phyloP scores from a whole-genome alignment of 2,888 invertebrate genomes.

The Dryomyza anilis region DNA sequence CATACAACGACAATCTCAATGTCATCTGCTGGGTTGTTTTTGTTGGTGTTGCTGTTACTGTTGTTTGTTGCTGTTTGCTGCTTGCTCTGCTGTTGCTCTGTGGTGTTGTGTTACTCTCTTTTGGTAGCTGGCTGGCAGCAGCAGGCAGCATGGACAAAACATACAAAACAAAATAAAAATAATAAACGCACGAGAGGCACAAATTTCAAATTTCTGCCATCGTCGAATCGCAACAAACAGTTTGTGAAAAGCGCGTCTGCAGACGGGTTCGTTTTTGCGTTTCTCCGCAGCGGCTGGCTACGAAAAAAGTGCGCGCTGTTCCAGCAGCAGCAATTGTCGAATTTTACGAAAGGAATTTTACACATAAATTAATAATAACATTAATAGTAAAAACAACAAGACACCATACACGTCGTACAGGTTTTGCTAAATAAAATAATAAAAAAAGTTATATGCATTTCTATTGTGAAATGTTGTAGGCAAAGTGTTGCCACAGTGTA shows the following conservation, averaged over 20 bases:
- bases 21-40: constrained; percentile 15
- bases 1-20: constrained; percentile 14
- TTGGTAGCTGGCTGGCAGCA: no score
- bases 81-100: not conserved
- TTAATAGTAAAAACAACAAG: not conserved
- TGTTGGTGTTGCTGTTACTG: constrained; percentile 10
- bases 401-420: no score
- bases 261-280: constrained; percentile 20
- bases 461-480: not conserved
- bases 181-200: not conserved
- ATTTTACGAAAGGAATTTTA: not conserved
- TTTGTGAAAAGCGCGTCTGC: constrained; percentile 27
- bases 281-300: not conserved
- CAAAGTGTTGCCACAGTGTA: not conserved
- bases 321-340: no score
- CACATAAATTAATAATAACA: not conserved
- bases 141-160: constrained; percentile 7
- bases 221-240: constrained; percentile 20
- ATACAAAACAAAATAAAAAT: not conserved
- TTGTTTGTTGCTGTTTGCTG: no score
- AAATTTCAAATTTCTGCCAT: constrained; percentile 4
- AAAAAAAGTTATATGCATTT: not conserved
- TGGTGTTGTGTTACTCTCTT: constrained; percentile 7
- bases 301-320: not conserved
- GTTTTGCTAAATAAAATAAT: not conserved